Conservation (phyloP, 2,113 vertebrate genomes). For the Rhinichthys klamathensis region DNA sequence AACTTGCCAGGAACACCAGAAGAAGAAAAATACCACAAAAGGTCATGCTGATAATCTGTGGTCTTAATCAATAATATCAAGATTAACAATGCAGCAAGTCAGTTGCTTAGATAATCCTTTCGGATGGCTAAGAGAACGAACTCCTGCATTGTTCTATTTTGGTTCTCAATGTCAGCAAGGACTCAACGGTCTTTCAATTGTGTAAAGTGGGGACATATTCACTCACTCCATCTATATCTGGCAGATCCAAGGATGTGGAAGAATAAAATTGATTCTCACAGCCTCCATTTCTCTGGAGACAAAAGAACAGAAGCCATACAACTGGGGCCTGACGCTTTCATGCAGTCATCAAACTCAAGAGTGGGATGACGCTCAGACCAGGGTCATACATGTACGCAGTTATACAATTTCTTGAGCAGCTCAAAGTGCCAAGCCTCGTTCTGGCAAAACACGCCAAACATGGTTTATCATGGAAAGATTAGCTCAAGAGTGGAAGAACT, state of each 20-base stretch:
- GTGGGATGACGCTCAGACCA: constrained; percentile 12
- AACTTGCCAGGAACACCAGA: not conserved
- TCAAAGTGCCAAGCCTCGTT: not conserved
- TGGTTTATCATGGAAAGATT: constrained; percentile 29
- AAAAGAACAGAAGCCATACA: constrained; percentile 45
- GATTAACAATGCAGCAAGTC: not conserved
- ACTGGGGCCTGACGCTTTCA: constrained; percentile 35
- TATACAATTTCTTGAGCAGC: constrained; percentile 14
- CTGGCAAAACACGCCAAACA: constrained; percentile 14
- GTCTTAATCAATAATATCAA: not conserved
- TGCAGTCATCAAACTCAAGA: constrained; percentile 45
- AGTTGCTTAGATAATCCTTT: constrained; percentile 4
- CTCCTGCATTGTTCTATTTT: not conserved
- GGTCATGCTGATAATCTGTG: not conserved
- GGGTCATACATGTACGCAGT: constrained; percentile 25
- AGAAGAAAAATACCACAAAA: not conserved
- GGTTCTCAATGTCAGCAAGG: constrained; percentile 20
- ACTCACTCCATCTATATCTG: constrained; percentile 8
- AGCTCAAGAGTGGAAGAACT: constrained; percentile 33
- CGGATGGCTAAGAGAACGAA: not conserved
- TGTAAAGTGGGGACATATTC: not conserved
- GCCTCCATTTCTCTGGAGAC: constrained; percentile 17
- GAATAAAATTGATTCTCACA: constrained; percentile 11
- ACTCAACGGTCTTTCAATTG: not conserved
- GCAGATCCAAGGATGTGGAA: constrained; percentile 2